phyloP scores from a whole-genome alignment of 2,113 vertebrate species.

The Nettapus auritus region DNA sequence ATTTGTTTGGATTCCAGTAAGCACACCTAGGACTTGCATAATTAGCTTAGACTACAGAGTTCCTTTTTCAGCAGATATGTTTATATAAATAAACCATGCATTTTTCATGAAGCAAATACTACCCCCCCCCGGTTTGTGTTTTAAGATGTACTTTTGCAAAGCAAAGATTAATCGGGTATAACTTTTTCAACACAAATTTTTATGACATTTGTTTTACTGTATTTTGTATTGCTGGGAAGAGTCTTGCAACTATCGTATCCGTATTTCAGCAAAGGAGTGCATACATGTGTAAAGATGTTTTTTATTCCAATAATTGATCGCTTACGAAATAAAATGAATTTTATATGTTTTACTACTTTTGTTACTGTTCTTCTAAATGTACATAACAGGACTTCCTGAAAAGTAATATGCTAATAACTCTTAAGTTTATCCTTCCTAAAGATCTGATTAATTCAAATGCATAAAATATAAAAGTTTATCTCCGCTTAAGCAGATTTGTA shows the following conservation, averaged over 20 bases:
- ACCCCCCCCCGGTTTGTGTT: neutral
- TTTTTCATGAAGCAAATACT: slow-evolving; percentile 71
- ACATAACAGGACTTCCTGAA: neutral
- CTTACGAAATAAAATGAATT: neutral
- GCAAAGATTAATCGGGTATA: neutral
- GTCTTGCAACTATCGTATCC: neutral
- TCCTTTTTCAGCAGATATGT: slow-evolving; percentile 74
- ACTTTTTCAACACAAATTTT: neutral
- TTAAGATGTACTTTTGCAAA: slow-evolving; percentile 27
- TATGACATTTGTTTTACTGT: neutral
- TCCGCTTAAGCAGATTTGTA: neutral
- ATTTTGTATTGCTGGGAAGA: neutral
- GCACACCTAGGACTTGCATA: slow-evolving; percentile 70
- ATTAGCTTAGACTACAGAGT: slow-evolving; percentile 75
- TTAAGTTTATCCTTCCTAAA: neutral
- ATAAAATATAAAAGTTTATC: neutral
- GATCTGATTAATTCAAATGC: neutral
- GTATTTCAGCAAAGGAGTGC: neutral
- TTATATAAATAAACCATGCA: slow-evolving; percentile 73
- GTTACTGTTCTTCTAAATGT: neutral
- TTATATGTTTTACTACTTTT: neutral
- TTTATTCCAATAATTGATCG: neutral
- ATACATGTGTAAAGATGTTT: neutral
- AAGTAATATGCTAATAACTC: neutral
- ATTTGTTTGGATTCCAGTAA: slow-evolving; percentile 77